phyloP scores from a whole-genome alignment of 2,797 vertebrate species.

The Linurgus olivaceus region DNA sequence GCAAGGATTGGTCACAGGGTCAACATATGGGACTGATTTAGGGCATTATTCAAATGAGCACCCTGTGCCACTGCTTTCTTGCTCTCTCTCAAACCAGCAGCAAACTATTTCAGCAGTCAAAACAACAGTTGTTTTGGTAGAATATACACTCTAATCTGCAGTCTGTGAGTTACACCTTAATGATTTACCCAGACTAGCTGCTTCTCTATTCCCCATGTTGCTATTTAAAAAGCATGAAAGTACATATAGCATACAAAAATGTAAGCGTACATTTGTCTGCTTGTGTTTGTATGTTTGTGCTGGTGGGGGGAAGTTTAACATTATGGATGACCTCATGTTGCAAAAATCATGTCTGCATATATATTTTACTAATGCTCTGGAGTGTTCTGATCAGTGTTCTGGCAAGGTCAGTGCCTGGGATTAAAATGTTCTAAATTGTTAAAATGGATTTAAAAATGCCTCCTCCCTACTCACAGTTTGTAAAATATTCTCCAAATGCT shows the following conservation, averaged over 20 bases:
- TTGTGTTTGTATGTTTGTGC: background rate
- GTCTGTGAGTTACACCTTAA: background rate
- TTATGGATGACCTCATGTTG: background rate
- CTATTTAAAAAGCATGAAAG: background rate
- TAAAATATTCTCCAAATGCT: constrained; percentile 8
- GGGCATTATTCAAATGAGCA: constrained; percentile 53
- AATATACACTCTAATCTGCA: background rate
- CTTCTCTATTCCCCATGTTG: background rate
- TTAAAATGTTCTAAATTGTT: constrained; percentile 36
- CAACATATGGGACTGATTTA: constrained; percentile 71
- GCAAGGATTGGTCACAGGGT: constrained; percentile 50
- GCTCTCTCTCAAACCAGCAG: background rate
- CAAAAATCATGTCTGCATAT: constrained; percentile 11
- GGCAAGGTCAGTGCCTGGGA: constrained; percentile 6
- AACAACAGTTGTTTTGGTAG: background rate
- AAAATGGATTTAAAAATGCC: constrained; percentile 37
- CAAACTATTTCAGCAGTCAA: background rate
- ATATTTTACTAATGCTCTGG: constrained; percentile 16
- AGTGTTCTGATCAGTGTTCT: constrained; percentile 8
- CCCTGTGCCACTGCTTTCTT: constrained; percentile 36
- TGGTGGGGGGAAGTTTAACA: background rate
- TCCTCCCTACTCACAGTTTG: constrained; percentile 22
- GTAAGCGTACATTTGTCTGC: background rate
- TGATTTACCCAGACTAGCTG: background rate
- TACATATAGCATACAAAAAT: background rate